phyloP scores from a whole-genome alignment of 2,113 vertebrate genomes.

The Muntiacus muntjak region DNA sequence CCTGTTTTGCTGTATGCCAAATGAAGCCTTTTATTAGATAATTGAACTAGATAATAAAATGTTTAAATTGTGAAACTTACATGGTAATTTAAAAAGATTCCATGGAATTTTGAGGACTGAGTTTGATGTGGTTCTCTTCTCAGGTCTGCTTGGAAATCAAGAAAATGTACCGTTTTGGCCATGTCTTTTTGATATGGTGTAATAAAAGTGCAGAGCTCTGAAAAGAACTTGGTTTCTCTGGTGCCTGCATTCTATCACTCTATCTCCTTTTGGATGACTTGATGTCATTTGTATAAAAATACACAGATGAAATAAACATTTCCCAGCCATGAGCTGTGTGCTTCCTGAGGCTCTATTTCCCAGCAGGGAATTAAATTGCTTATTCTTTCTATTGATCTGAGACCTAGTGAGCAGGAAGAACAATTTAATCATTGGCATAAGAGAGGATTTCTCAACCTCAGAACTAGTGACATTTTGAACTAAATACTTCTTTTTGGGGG shows the following conservation, averaged over 20 bases:
- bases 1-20: neutral
- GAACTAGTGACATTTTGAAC: neutral
- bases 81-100: neutral
- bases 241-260: neutral
- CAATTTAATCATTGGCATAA: neutral
- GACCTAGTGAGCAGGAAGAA: neutral
- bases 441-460: neutral
- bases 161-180: neutral
- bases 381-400: neutral
- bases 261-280: neutral
- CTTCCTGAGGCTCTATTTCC: neutral
- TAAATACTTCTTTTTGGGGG: neutral
- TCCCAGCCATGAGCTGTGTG: neutral
- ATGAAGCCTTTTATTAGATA: neutral
- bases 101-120: neutral
- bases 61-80: neutral
- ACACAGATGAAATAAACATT: slow-evolving; percentile 2
- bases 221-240: neutral
- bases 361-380: neutral
- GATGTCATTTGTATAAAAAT: slow-evolving; percentile 24
- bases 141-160: neutral
- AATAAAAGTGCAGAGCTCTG: neutral
- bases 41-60: neutral
- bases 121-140: neutral
- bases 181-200: neutral